Base-by-base conservation (phyloP, 2,888 invertebrate genomes). In the Rhagonycha fulva region DNA sequence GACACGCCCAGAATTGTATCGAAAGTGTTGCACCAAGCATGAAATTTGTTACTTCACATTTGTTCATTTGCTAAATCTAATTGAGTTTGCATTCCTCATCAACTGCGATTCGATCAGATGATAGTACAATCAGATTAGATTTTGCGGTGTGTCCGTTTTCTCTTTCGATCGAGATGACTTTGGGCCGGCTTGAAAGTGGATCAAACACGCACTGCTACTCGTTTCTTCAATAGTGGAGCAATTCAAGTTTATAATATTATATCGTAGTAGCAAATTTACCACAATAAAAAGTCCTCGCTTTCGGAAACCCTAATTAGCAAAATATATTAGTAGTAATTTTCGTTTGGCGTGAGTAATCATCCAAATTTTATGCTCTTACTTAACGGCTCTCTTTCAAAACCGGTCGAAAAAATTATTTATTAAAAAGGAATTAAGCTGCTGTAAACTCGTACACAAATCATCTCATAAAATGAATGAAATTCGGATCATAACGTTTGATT, bases 141-240 rank as follows among this genome's bases (percentile, higher is more conserved):
- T 47, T 47, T n/a, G 47, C 47, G 47, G 12, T 0, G 47, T n/a
- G 78, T 79, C 80, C 80, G 82, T 82, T 84, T 84, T 83, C 84
- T 84, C 84, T 84, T 84, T 84, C 84, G 83, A 78, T 81, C 82
- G 83, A 82, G 82, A 82, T 81, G 81, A 80, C 74, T 81, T 80
- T 82, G 80, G 81, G 82, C 82, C 82, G 78, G 9, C 70, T 67
- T 19, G 77, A 47, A 47, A 47, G 47, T 47, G 47, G 47, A 47
- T 47, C 47, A 47, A 47, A 47, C 47, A 47, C 47, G 47, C 47
- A 47, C 47, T 47, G 47, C 47, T 47, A 47, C 47, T n/a, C 12
- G 47, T 47, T 47, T 47, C 47, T 47, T 47, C 47, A 5, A 47
- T 47, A 47, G 47, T 47, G 47, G 47, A 47, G 47, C 47, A 47